Conservation (phyloP, 2,113 vertebrate genomes). For the Clarias gariepinus region DNA sequence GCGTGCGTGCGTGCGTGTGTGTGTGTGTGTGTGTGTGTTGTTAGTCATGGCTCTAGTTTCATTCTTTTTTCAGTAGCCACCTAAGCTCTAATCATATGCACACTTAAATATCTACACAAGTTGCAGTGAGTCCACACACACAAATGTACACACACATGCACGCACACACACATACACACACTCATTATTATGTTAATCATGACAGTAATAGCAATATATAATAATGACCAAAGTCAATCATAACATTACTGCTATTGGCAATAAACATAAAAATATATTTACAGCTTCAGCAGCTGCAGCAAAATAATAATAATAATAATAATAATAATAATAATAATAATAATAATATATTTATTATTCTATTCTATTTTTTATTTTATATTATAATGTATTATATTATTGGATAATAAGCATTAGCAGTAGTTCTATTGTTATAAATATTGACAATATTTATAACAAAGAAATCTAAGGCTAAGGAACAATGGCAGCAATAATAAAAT, state of each 20-base stretch:
- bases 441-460: not conserved
- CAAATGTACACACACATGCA: not conserved
- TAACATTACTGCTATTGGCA: not conserved
- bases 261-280: no score
- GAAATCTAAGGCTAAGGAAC: not conserved
- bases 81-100: conserved; percentile 16
- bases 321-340: not conserved
- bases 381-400: no score
- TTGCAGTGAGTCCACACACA: not conserved
- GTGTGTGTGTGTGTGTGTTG: not conserved
- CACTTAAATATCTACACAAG: not conserved
- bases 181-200: no score
- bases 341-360: not conserved
- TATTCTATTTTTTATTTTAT: no score
- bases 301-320: no score
- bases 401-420: not conserved
- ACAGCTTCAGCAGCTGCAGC: no score
- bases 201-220: not conserved
- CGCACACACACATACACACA: not conserved
- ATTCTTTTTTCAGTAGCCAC: not conserved
- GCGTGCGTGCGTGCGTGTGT: not conserved
- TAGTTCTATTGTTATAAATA: not conserved
- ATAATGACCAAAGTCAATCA: not conserved
- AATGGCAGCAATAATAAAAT: not conserved
- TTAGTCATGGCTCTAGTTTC: not conserved